Percentiles rank a stretch among this genome's conserved stretches.
Conservation (phyloP, 2,888 invertebrate genomes). For the Himalopsyche anomala region DNA sequence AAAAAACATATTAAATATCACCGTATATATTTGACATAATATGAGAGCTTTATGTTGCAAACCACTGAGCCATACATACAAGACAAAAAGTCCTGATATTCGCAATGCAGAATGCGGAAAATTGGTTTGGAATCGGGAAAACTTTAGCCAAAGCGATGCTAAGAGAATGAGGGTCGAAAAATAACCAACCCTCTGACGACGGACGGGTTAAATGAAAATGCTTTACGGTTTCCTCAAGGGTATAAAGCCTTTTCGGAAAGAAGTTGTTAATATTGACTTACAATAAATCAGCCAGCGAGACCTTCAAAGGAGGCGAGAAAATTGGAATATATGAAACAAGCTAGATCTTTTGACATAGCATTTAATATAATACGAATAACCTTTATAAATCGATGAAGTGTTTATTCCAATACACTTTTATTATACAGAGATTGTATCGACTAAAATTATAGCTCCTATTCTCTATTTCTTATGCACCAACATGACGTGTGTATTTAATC, state of each 20-base stretch:
- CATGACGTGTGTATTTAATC: too few species aligned
- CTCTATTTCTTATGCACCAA: too few species aligned
- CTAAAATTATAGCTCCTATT: too few species aligned
- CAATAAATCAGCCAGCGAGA: conserved; percentile 9
- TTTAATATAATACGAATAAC: too few species aligned
- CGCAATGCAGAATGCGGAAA: conserved; percentile 49
- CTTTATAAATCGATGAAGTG: too few species aligned
- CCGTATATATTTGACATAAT: neutral
- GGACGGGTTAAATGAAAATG: conserved; percentile 42
- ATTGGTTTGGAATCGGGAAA: conserved; percentile 48
- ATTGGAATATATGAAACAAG: conserved; percentile 24
- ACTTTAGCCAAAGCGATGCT: conserved; percentile 41
- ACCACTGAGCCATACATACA: conserved; percentile 3
- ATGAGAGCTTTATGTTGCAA: neutral
- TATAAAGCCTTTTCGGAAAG: conserved; percentile 38
- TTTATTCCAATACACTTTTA: too few species aligned
- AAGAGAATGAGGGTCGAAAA: conserved; percentile 43
- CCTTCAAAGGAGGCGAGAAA: neutral
- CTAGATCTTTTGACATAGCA: too few species aligned
- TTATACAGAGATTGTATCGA: too few species aligned
- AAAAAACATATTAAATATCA: neutral
- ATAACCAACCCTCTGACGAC: conserved; percentile 42
- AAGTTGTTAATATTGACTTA: conserved; percentile 42
- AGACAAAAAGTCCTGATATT: conserved; percentile 27
- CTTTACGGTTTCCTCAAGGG: conserved; percentile 43